phyloP scores from a whole-genome alignment of 2,797 vertebrate species.

The Geotrypetes seraphini region DNA sequence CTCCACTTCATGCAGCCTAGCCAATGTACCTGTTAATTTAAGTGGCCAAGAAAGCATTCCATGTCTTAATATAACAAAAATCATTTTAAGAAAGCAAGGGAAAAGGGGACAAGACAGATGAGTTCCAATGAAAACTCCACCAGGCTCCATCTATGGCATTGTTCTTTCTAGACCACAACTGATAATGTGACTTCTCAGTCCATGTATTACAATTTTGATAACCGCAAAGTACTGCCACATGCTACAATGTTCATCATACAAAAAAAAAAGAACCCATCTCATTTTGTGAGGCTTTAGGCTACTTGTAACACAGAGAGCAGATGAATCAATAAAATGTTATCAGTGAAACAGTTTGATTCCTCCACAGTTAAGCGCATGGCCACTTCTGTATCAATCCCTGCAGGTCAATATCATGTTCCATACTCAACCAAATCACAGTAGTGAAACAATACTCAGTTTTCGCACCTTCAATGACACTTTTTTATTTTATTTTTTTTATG shows the following conservation, averaged over 20 bases:
- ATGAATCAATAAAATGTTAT: slow-evolving; percentile 41
- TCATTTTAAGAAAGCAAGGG: too few relatives aligned
- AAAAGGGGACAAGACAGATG: too few relatives aligned
- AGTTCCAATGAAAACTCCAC: slow-evolving; percentile 32
- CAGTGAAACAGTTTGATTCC: slow-evolving; percentile 43
- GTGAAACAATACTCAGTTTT: slow-evolving; percentile 15
- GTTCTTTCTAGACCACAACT: slow-evolving; percentile 21
- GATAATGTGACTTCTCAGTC: slow-evolving; percentile 16
- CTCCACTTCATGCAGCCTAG: too few relatives aligned
- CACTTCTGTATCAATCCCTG: slow-evolving; percentile 29
- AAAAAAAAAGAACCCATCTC: slow-evolving; percentile 16
- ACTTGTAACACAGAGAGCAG: slow-evolving; percentile 27
- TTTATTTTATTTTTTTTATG: too few relatives aligned
- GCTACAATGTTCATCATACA: slow-evolving; percentile 11
- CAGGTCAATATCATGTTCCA: slow-evolving; percentile 36
- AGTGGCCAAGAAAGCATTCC: too few relatives aligned
- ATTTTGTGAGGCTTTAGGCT: slow-evolving; percentile 22
- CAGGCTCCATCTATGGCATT: slow-evolving; percentile 25
- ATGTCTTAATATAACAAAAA: too few relatives aligned
- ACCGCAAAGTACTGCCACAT: slow-evolving; percentile 13
- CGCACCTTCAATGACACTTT: slow-evolving; percentile 19
- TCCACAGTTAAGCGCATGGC: slow-evolving; percentile 28
- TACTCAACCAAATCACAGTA: slow-evolving; percentile 27
- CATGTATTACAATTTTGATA: slow-evolving; percentile 19
- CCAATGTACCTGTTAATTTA: too few relatives aligned